Conservation (phyloP, 2,113 vertebrate species). For the Syngnathoides biaculeatus region DNA sequence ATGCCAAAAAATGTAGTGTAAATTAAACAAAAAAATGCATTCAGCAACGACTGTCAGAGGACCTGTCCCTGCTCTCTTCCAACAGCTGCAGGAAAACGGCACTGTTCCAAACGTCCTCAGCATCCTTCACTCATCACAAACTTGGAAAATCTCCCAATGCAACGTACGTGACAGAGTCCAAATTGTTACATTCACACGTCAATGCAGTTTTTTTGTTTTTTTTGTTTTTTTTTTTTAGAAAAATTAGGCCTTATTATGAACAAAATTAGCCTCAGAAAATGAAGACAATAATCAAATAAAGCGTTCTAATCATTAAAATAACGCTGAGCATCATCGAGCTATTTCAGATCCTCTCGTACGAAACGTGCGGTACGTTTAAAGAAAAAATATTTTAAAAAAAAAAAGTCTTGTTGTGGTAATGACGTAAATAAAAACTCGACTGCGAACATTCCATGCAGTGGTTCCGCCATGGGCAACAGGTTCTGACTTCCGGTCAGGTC, state of each 20-base stretch:
- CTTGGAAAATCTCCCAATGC: conserved; percentile 22
- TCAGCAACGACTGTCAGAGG: conserved; percentile 61
- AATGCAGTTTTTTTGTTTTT: neutral
- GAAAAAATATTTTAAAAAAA: too few species aligned
- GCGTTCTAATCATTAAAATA: neutral
- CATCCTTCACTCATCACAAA: conserved; percentile 25
- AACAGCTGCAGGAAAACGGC: conserved; percentile 63
- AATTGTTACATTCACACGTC: conserved; percentile 3
- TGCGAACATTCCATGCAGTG: too few species aligned
- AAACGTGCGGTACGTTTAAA: too few species aligned
- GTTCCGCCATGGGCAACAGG: too few species aligned
- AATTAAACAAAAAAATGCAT: conserved; percentile 60
- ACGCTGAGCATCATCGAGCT: neutral
- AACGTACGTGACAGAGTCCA: conserved; percentile 31
- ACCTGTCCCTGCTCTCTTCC: conserved; percentile 45
- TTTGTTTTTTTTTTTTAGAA: neutral
- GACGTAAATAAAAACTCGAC: too few species aligned
- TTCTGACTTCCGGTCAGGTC: too few species aligned
- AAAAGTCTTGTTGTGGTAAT: too few species aligned
- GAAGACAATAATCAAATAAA: too few species aligned
- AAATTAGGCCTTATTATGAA: neutral
- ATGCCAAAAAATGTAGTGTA: conserved; percentile 40
- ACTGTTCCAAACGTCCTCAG: conserved; percentile 44
- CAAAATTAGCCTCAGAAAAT: too few species aligned
- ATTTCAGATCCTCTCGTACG: neutral